phyloP scores from a whole-genome alignment of 2,797 vertebrate genomes.

The Coccyzus lansbergi region DNA sequence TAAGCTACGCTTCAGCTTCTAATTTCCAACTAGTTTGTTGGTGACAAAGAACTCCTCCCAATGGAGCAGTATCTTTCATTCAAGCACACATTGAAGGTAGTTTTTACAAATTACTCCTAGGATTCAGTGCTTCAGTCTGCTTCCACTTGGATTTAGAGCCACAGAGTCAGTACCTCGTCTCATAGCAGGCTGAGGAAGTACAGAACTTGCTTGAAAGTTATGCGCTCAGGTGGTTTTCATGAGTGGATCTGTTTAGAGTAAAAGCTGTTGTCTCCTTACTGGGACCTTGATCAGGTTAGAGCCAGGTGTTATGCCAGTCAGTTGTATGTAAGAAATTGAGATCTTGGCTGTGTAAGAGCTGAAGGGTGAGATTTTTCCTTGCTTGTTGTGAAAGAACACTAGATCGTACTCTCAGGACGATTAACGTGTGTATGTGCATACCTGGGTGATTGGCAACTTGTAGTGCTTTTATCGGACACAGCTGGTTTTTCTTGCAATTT shows the following conservation, averaged over 20 bases:
- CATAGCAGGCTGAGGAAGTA: neutral
- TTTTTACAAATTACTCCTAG: neutral
- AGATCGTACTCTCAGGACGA: neutral
- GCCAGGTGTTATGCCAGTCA: neutral
- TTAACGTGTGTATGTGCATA: neutral
- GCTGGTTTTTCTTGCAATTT: neutral
- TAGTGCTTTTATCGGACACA: neutral
- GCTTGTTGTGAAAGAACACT: neutral
- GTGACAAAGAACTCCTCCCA: conserved; percentile 38
- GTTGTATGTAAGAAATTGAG: neutral
- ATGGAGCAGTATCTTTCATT: neutral
- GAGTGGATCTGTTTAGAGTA: neutral
- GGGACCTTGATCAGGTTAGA: neutral
- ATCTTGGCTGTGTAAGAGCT: neutral
- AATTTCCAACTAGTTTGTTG: conserved; percentile 24
- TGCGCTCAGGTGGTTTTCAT: neutral
- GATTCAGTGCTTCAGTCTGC: neutral
- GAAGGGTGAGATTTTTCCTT: neutral
- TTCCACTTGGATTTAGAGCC: neutral
- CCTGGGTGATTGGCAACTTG: neutral
- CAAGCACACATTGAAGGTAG: neutral
- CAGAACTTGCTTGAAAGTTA: neutral
- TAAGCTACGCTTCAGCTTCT: conserved; percentile 42
- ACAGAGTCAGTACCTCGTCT: neutral
- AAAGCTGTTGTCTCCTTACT: neutral